phyloP scores from a whole-genome alignment of 2,797 vertebrate genomes.

The Argya squamiceps region DNA sequence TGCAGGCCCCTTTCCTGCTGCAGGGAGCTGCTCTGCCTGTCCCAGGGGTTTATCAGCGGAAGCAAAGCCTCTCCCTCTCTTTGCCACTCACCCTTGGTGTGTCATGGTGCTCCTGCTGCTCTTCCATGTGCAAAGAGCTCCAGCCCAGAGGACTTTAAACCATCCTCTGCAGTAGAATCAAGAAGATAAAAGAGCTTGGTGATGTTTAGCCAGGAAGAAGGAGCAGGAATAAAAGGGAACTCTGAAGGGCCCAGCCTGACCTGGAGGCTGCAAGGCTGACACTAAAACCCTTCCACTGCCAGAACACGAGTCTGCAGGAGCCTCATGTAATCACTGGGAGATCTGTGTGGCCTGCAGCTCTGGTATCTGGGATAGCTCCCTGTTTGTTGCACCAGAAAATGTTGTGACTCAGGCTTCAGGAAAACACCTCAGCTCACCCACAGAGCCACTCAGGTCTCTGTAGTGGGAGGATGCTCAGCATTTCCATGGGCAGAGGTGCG shows the following conservation, averaged over 20 bases:
- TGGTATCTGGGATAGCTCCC: neutral
- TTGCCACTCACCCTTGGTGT: rapidly evolving
- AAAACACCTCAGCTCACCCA: neutral
- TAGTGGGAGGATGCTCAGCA: neutral
- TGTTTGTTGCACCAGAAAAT: rapidly evolving
- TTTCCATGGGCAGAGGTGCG: neutral
- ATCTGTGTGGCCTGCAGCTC: neutral
- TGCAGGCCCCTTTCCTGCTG: constrained; percentile 19
- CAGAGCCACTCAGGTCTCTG: neutral
- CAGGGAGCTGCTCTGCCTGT: neutral
- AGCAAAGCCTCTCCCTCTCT: neutral
- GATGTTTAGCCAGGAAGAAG: neutral
- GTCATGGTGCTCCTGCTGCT: neutral
- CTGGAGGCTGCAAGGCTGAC: neutral
- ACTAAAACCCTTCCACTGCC: rapidly evolving
- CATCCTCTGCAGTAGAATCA: neutral
- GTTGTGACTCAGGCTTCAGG: neutral
- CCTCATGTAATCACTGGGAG: neutral
- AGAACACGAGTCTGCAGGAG: neutral
- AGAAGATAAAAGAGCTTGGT: neutral
- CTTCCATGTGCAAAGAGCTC: neutral
- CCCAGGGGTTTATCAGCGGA: neutral
- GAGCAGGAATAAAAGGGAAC: neutral
- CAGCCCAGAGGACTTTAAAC: neutral
- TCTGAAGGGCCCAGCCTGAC: neutral